Percentiles rank a stretch among this genome's conserved stretches.
Evolutionary conservation across 2,113 vertebrate species (phyloP).

Genomic region (Trinectes maculatus): DNA sequence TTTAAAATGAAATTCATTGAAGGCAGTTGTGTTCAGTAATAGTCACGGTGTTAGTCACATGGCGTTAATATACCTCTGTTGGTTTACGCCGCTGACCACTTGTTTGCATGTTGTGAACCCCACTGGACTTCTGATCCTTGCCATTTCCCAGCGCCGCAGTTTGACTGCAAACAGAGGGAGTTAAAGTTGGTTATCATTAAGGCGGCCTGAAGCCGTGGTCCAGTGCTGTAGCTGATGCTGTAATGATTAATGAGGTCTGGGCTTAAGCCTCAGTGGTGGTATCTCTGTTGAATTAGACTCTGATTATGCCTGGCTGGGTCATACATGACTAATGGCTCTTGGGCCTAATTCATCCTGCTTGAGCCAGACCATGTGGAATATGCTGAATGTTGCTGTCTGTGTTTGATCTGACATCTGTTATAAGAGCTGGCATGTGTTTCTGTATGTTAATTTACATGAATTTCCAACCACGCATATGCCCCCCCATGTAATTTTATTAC

Average conservation of each 20-base stretch:
- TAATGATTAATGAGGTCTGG: slow-evolving; percentile 69
- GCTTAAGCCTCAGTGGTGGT: slow-evolving; percentile 60
- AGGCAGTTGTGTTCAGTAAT: slow-evolving; percentile 20
- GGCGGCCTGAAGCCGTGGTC: slow-evolving; percentile 56
- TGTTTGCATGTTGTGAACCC: slow-evolving; percentile 10
- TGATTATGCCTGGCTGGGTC: slow-evolving; percentile 73
- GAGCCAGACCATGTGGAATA: slow-evolving; percentile 38
- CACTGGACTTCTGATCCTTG: slow-evolving; percentile 27
- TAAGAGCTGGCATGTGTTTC: not conserved
- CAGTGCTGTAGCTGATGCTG: slow-evolving; percentile 44
- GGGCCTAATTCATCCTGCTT: slow-evolving; percentile 63
- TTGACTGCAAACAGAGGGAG: slow-evolving; percentile 48
- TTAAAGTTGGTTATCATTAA: slow-evolving; percentile 59
- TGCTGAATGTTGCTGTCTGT: slow-evolving; percentile 6
- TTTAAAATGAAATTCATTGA: slow-evolving; percentile 60
- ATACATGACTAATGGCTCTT: slow-evolving; percentile 67
- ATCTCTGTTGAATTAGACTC: slow-evolving; percentile 74
- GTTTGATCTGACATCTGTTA: slow-evolving; percentile 29
- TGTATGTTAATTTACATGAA: slow-evolving; percentile 35
- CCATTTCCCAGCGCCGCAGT: slow-evolving; percentile 19
- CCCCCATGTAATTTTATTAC: slow-evolving; percentile 35
- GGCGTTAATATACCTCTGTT: slow-evolving; percentile 15
- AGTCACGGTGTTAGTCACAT: not conserved
- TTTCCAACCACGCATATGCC: not conserved
- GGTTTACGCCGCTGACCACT: slow-evolving; percentile 9